Percentiles rank a stretch among this genome's conserved stretches.
These are phyloP conservation scores for Typhlomys cinereus DNA, from an alignment of 2,113 vertebrate species.

Conservation along the genomic window DNA sequence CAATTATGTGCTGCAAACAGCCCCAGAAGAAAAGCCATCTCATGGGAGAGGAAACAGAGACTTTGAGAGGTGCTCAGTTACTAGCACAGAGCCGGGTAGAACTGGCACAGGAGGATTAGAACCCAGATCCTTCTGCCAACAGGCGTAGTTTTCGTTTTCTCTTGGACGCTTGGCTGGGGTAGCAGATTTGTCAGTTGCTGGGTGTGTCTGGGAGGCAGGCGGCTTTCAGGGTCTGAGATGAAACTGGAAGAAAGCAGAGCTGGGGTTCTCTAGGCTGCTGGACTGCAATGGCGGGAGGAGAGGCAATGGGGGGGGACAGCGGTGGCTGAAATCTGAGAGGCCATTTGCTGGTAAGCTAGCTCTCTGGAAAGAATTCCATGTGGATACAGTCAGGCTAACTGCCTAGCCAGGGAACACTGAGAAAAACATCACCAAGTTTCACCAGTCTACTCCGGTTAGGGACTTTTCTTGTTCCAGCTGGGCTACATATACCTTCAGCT, in stretches of 20 bases:
- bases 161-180: not conserved
- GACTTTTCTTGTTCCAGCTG: conserved; percentile 1
- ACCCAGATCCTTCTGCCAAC: not conserved
- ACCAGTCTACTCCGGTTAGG: not conserved
- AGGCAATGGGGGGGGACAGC: no score
- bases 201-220: not conserved
- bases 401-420: conserved; percentile 4
- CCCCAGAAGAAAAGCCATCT: not conserved
- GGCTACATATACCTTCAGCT: not conserved
- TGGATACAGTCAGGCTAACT: conserved; percentile 17
- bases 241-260: not conserved
- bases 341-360: not conserved
- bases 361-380: not conserved
- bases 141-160: not conserved
- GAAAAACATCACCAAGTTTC: not conserved
- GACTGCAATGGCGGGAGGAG: no score
- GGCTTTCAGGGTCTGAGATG: conserved; percentile 19
- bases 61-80: not conserved
- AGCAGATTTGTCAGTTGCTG: not conserved
- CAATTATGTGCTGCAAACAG: not conserved
- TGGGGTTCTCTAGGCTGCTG: not conserved
- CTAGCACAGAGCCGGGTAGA: not conserved
- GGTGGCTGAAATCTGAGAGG: not conserved
- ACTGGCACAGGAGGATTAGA: not conserved
- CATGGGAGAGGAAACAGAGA: not conserved